Evolutionary conservation across 2,797 vertebrate genomes (phyloP).

Genomic region (Enteromius paludinosus): DNA sequence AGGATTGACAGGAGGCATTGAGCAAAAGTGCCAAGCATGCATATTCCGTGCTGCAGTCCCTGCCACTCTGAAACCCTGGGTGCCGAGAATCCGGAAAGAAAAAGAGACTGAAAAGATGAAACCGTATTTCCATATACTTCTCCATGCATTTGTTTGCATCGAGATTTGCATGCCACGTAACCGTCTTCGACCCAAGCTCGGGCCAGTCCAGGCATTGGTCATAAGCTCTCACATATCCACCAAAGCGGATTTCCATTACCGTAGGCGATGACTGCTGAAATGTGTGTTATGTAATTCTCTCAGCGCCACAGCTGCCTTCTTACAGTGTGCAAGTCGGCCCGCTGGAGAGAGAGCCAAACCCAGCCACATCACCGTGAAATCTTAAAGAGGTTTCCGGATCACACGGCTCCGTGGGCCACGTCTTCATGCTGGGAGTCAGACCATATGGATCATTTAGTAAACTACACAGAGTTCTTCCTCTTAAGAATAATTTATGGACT

Average conservation of each 20-base stretch:
- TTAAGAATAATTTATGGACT: constrained; percentile 34
- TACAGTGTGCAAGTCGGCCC: constrained; percentile 38
- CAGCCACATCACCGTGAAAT: constrained; percentile 45
- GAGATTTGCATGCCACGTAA: neutral
- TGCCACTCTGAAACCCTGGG: constrained; percentile 1
- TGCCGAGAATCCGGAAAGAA: neutral
- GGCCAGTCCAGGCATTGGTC: constrained; percentile 25
- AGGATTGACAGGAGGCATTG: constrained; percentile 48
- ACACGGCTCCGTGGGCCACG: neutral
- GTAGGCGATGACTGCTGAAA: constrained; percentile 52
- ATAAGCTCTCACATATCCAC: constrained; percentile 27
- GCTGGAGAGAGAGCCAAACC: constrained; percentile 39
- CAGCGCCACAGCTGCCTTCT: constrained; percentile 74
- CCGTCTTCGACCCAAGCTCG: neutral
- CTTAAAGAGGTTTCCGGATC: constrained; percentile 45
- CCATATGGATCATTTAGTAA: constrained; percentile 42
- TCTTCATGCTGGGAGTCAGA: constrained; percentile 30
- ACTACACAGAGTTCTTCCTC: constrained; percentile 39
- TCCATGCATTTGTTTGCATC: neutral
- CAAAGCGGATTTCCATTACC: constrained; percentile 40
- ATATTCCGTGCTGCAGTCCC: constrained; percentile 66
- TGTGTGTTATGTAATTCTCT: constrained; percentile 77
- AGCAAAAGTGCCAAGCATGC: constrained; percentile 67
- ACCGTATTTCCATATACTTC: neutral
- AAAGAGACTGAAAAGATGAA: neutral